Evolutionary conservation across 2,888 invertebrate species (phyloP).

Genomic region (Lepidonotus clava): DNA sequence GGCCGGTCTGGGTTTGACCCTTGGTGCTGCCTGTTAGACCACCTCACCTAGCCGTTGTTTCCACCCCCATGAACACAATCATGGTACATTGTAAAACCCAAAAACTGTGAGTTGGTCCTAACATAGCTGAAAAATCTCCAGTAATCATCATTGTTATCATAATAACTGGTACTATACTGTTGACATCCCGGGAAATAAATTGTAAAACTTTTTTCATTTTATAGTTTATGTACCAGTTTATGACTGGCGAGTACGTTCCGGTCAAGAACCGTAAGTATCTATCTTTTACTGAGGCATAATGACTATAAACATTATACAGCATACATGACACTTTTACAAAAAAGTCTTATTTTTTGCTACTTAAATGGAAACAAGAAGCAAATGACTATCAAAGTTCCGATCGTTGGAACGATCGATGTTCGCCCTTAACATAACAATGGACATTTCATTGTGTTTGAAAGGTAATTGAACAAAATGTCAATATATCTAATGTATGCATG

Average conservation of each 20-base stretch:
- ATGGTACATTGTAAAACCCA: background rate
- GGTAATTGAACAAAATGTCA: no score
- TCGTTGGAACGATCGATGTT: background rate
- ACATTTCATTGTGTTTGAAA: no score
- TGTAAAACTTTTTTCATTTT: background rate
- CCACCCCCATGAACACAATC: no score
- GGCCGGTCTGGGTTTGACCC: no score
- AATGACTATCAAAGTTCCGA: no score
- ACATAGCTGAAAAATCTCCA: background rate
- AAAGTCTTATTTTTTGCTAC: background rate
- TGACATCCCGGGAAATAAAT: background rate
- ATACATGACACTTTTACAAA: background rate
- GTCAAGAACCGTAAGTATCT: constrained; percentile 6
- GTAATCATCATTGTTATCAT: background rate
- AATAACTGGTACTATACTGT: background rate
- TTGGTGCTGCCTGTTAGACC: no score
- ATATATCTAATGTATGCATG: no score
- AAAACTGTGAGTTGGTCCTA: background rate
- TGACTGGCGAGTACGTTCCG: background rate
- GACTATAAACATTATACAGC: background rate
- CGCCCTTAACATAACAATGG: background rate
- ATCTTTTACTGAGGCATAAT: background rate
- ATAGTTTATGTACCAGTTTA: constrained; percentile 26
- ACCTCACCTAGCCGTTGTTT: no score
- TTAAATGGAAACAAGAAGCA: no score